Evolutionary conservation across 2,888 invertebrate species (phyloP).

Genomic region (Galeruca laticollis): DNA sequence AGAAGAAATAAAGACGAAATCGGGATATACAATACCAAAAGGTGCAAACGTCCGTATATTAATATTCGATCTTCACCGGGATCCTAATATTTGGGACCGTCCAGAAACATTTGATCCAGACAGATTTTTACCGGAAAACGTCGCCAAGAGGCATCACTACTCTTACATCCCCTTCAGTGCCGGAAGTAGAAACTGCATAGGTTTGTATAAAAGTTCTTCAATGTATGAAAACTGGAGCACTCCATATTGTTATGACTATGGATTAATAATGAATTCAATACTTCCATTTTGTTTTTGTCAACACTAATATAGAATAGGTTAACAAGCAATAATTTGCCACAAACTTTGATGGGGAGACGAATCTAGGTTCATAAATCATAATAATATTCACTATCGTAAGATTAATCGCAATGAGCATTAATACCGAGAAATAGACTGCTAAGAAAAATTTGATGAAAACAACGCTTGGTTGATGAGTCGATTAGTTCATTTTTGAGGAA

Average conservation of each 20-base stretch:
- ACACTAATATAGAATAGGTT: too few relatives aligned
- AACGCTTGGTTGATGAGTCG: too few relatives aligned
- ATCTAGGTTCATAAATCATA: too few relatives aligned
- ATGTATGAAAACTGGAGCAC: background rate
- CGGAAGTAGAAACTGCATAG: slow-evolving; percentile 64
- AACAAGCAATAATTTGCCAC: too few relatives aligned
- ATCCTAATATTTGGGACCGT: slow-evolving; percentile 66
- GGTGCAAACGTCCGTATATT: slow-evolving; percentile 37
- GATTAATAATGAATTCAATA: background rate
- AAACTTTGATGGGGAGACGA: too few relatives aligned
- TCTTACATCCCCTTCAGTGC: slow-evolving; percentile 66
- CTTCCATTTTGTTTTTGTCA: too few relatives aligned
- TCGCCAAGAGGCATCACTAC: slow-evolving; percentile 62
- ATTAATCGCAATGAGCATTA: too few relatives aligned
- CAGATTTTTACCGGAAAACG: slow-evolving; percentile 63
- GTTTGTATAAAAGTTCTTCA: slow-evolving; percentile 35
- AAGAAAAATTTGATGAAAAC: too few relatives aligned
- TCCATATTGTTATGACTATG: background rate
- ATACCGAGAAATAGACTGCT: too few relatives aligned
- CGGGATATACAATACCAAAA: slow-evolving; percentile 63
- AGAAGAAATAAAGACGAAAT: slow-evolving; percentile 48
- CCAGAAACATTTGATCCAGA: slow-evolving; percentile 59
- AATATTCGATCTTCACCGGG: slow-evolving; percentile 66
- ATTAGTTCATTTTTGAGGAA: too few relatives aligned
- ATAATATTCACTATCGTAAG: too few relatives aligned